Evolutionary conservation across 2,113 vertebrate genomes (phyloP), one percentile per base, ranked within the genome.

Genomic region (Alethe castanea): DNA sequence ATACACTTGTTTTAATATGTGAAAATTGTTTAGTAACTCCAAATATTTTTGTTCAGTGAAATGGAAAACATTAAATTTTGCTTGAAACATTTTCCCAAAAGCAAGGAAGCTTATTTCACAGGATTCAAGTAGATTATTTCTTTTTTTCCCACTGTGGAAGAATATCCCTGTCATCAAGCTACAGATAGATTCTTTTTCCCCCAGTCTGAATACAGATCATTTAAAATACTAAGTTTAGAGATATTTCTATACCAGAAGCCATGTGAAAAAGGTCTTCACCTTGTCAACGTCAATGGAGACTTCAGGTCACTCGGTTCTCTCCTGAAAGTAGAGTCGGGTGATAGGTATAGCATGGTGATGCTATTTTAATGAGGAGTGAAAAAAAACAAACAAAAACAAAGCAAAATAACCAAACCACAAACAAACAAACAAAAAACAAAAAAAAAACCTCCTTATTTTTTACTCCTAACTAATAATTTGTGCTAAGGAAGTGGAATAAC

Each of bases 281-380:
- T 48, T 52, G 15, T 38, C 42, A 82, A n/a, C 6, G 52, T 33
- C 44, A 53, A 45, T 0, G 0, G 4, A 79, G 56, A 13, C 11
- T 86, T 61, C 47, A 70, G 52, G 24, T 25, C 7, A 6, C 6
- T 25, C 7, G 8, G 14, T 57, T 76, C 8, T 57, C 5, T 74
- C 24, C 22, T 40, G n/a, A 79, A n/a, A 61, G 13, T 5, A 65
- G 12, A 25, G 19, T 17, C 5, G 13, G 40, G 40, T 40, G 40
- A 40, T 40, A 40, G 40, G 13, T 40, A 53, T 4, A 80, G 23
- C 12, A 31, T 12, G 12, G 19, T 19, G 33, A 25, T 60, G 48
- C 2, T 57, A 14, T n/a, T 82, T 66, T 71, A 72, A 76, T 2
- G 4, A 66, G 20, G 16, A 86, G 12, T 6, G 50, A 13, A 23